Evolutionary conservation across 1,140 invertebrate genomes (phyloP).

Genomic region (Linepithema humile): DNA sequence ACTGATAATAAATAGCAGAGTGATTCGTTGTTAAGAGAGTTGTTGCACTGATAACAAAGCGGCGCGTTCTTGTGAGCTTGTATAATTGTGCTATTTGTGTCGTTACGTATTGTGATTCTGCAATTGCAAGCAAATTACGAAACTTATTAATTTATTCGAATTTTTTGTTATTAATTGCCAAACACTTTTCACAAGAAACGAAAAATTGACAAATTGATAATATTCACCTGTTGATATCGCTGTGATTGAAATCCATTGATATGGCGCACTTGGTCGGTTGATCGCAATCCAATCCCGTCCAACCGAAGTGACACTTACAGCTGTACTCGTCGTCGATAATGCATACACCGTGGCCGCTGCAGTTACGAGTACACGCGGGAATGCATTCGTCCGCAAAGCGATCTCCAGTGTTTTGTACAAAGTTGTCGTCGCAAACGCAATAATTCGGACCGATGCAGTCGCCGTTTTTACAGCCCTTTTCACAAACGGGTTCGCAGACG

Average conservation of each 20-base stretch:
- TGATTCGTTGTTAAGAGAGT: not conserved
- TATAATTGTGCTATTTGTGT: conserved; percentile 15
- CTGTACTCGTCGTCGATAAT: not conserved
- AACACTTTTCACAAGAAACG: not conserved
- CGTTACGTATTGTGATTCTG: conserved; percentile 37
- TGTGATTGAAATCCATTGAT: not conserved
- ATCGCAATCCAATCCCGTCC: conserved; percentile 66
- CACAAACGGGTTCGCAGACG: conserved; percentile 62
- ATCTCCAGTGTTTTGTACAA: not conserved
- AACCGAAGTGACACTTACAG: conserved; percentile 67
- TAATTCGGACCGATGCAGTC: conserved; percentile 72
- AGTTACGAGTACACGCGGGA: conserved; percentile 52
- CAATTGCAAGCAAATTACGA: not conserved
- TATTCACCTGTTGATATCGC: conserved; percentile 24
- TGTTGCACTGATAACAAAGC: conserved; percentile 25
- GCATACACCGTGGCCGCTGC: conserved; percentile 57
- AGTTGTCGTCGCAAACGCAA: conserved; percentile 70
- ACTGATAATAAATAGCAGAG: conserved; percentile 44
- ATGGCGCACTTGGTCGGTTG: conserved; percentile 36
- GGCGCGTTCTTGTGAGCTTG: not conserved
- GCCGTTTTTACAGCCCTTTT: conserved; percentile 69
- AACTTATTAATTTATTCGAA: not conserved
- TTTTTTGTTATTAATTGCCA: not conserved
- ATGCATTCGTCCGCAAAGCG: conserved; percentile 49
- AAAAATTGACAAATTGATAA: not conserved